Evolutionary conservation across 2,113 vertebrate species (phyloP), one percentile per base, ranked within the genome.

Genomic region (Leptosomus discolor): DNA sequence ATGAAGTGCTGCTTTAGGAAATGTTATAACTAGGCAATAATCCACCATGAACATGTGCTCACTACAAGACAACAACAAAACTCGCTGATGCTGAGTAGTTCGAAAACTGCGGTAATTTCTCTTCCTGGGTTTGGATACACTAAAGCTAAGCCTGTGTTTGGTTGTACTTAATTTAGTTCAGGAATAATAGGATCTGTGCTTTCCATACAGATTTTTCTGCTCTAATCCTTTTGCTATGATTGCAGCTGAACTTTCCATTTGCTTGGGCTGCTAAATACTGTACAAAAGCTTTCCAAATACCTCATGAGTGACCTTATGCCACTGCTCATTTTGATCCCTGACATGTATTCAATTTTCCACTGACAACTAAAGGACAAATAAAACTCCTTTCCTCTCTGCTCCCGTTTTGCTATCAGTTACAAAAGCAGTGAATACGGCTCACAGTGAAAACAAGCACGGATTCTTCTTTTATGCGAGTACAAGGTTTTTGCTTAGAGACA

Each of bases 161-260:
- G 71, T 69, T 78, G 65, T 79, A 70, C 63, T 96, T 91, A 82
- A 91, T 94, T 94, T 96, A 95, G 94, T 73, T 91, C 80, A 91
- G 71, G 46, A 95, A 85, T 95, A 95, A 95, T 32, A 89, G 87
- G 91, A 96, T 95, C 84, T 94, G 16, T 67, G 85, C 92, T 90
- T 96, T 91, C 93, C 90, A 88, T 36, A 65, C 51, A 84, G 81
- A 92, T 84, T 95, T 91, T 90, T 94, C 87, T 67, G 64, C 71
- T 92, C 58, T 94, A 97, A 96, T 94, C 88, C 81, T 95, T 96
- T 82, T 81, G 65, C 56, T 57, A 27, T 93, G 80, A 94, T 87
- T 94, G 83, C 65, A 80, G 94, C 65, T 68, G 82, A 96, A 95
- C 63, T 92, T 96, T 83, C 80, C 93, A 94, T 96, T 95, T 95